Evolutionary conservation across 2,113 vertebrate genomes (phyloP), one percentile per base, ranked within the genome.

Genomic region (Lethenteron reissneri): DNA sequence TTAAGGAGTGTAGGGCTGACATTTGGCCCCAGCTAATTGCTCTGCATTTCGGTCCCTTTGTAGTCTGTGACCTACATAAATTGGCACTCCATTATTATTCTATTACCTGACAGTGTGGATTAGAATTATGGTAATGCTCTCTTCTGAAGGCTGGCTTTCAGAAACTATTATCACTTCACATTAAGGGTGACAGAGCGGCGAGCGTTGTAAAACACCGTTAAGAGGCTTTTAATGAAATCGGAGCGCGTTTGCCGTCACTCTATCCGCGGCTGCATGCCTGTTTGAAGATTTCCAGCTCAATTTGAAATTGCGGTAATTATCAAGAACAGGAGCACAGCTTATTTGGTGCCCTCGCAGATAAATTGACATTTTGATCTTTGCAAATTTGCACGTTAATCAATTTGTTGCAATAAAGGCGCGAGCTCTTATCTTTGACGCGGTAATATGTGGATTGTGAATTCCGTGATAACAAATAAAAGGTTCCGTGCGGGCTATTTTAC

Each of bases 131-230:
- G 64, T 68, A 68, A 68, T 68, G 41, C 41, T 68, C 64, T 68
- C n/a, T 68, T 68, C 64, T 68, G 64, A 68, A 68, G 64, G 64
- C 64, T 68, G 64, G 64, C 64, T 68, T 68, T 68, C 64, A 68
- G 25, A 68, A 68, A 68, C 64, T 68, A 68, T 68, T 68, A 68
- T 25, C n/a, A 68, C 64, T 68, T n/a, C 64, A 68, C 64, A 68
- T 68, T 68, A 68, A 68, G n/a, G 64, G 64, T 10, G 64, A 25
- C 64, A 17, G 11, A 17, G 64, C 64, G 64, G n/a, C 64, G 25
- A 25, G 64, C 64, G 64, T 68, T 68, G 64, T 68, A 68, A 68
- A 68, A 68, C 64, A 68, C 64, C 64, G 64, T 68, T 68, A 68
- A 68, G 64, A 68, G 64, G 64, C 64, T 68, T 25, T 68, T 68